These are phyloP conservation scores for Halictus quadricinctus DNA, from an alignment of 2,888 invertebrate genomes.

Conservation along the genomic window DNA sequence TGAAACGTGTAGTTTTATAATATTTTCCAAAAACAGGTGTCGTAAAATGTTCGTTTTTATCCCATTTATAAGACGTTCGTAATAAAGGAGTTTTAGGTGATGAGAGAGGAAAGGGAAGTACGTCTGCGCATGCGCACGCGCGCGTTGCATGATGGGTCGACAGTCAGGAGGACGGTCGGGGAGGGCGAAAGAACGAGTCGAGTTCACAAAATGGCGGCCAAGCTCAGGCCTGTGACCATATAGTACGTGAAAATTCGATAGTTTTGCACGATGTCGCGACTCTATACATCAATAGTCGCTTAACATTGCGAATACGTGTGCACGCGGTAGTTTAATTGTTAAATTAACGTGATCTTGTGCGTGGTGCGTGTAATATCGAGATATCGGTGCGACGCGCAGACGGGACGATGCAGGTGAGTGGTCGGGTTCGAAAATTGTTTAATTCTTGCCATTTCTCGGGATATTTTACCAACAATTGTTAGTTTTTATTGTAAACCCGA, in stretches of 20 bases:
- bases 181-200: conserved; percentile 76
- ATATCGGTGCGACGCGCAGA: conserved; percentile 80
- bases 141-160: conserved; percentile 77
- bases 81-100: conserved; percentile 12
- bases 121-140: conserved; percentile 70
- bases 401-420: conserved; percentile 82
- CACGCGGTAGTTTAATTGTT: conserved; percentile 59
- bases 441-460: conserved; percentile 60
- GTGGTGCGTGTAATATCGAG: conserved; percentile 65
- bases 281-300: conserved; percentile 65
- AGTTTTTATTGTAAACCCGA: conserved; percentile 54
- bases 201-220: conserved; percentile 82
- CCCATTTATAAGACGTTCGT: conserved; percentile 33
- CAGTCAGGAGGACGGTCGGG: conserved; percentile 57
- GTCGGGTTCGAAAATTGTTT: conserved; percentile 72
- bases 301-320: conserved; percentile 69
- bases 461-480: conserved; percentile 59
- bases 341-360: conserved; percentile 64
- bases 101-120: conserved; percentile 8
- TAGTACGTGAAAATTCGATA: conserved; percentile 79
- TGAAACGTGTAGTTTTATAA: background rate
- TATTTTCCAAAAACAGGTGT: background rate
- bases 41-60: conserved; percentile 29
- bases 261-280: conserved; percentile 77
- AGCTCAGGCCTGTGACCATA: conserved; percentile 78